Base-by-base conservation (phyloP, 2,888 invertebrate species). In the Pheosia gnoma region DNA sequence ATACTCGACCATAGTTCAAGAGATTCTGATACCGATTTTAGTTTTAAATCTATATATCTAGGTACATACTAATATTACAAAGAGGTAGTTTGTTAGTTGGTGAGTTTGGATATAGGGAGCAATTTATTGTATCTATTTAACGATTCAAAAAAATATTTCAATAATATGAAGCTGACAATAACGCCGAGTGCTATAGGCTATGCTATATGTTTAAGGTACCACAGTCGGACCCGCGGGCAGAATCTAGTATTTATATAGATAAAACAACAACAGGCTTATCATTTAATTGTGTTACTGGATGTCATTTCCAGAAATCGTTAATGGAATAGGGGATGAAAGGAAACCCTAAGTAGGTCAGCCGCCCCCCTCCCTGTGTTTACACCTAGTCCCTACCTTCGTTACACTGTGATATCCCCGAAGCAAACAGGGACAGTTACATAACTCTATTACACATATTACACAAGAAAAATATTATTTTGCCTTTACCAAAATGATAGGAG, bases 291-390 rank as follows among this genome's bases (percentile, higher is more conserved):
- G 62, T 68, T 65, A 66, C 58, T 52, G 51, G 59, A 66, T 66
- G 72, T 74, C 75, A 68, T 63, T 66, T 74, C 43, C 77, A 77
- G 70, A 55, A 61, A 59, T 62, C 66, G 64, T 68, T 74, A 67
- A 68, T 62, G 61, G 66, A 66, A 61, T 57, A 56, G 47, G 59
- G 63, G 64, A 64, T 65, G 67, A 75, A 81, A 79, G 81, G 80
- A 77, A 78, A 74, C 70, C 49, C 63, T 74, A 85, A 84, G 80
- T 85, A 78, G 84, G 85, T 80, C 84, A 83, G 77, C 74, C 74
- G 72, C 63, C 70, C 69, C 59, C 59, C 64, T 57, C 66, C 69
- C 63, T 74, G 72, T 78, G 74, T 79, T 75, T 76, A 73, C 74
- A 74, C 70, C 64, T 69, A 65, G 72, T 52, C 59, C 67, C 65